Conservation (phyloP, 2,888 invertebrate genomes). For the Yponomeuta plumbellus region DNA sequence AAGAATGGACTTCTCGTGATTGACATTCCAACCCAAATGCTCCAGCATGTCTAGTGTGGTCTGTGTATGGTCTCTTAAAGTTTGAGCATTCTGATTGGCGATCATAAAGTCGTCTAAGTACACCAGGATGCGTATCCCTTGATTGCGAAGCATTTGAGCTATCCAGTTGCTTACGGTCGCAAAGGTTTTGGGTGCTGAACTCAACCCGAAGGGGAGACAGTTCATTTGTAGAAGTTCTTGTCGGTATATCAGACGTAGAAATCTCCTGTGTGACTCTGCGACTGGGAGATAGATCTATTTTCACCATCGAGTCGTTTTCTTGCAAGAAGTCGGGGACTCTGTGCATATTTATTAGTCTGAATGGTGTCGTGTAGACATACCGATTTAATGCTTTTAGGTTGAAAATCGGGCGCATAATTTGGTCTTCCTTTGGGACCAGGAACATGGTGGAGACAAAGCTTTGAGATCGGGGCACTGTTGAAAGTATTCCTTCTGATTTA, state of each 20-base stretch:
- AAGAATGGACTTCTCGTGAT: slow-evolving; percentile 22
- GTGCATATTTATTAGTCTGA: slow-evolving; percentile 27
- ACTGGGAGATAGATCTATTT: slow-evolving; percentile 26
- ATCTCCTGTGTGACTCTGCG: slow-evolving; percentile 24
- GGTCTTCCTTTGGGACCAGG: slow-evolving; percentile 28
- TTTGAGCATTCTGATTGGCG: slow-evolving; percentile 20
- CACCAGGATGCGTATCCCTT: slow-evolving; percentile 24
- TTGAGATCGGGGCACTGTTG: slow-evolving; percentile 19
- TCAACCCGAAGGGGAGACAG: slow-evolving; percentile 32
- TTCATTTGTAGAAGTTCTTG: slow-evolving; percentile 27
- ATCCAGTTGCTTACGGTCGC: slow-evolving; percentile 27
- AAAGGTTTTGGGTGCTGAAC: slow-evolving; percentile 29
- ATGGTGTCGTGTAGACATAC: slow-evolving; percentile 24
- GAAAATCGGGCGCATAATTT: slow-evolving; percentile 27
- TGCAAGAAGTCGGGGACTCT: slow-evolving; percentile 30
- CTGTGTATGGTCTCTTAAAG: slow-evolving; percentile 20
- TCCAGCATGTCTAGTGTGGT: slow-evolving; percentile 14
- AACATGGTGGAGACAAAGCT: slow-evolving; percentile 31
- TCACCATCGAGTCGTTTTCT: slow-evolving; percentile 27
- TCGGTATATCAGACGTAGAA: slow-evolving; percentile 26
- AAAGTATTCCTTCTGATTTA: slow-evolving; percentile 22
- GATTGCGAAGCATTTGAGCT: slow-evolving; percentile 23
- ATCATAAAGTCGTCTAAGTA: slow-evolving; percentile 27
- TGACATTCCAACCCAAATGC: slow-evolving; percentile 24
- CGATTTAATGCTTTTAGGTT: slow-evolving; percentile 28